Base-by-base conservation (phyloP, 2,888 invertebrate species). In the Acrobasis suavella region DNA sequence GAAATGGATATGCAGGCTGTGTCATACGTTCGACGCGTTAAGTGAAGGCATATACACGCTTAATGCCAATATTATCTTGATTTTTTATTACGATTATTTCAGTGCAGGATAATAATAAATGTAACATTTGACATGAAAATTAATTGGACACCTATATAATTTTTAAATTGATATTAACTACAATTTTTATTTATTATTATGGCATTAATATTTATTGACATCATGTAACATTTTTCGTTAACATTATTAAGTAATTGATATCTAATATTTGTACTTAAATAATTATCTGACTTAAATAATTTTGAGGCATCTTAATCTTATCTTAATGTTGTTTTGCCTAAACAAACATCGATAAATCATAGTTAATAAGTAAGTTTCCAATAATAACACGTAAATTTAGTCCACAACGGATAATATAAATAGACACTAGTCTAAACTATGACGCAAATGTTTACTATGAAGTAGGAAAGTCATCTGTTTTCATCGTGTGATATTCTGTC, bases 321-420 rank as follows among this genome's bases (percentile, higher is more conserved):
- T 58, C 58, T 49, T 58, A 58, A 58, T 58, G 58, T 50, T n/a
- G n/a, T 58, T n/a, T 52, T 17, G 46, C 49, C 50, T 49, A 58
- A 32, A 58, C 15, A 58, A 58, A 37, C 49, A 50, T 10, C n/a
- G 32, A 58, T 32, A 50, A 50, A 1, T 12, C n/a, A 9, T 8
- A 9, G 16, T 7, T 39, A 39, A 3, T 14, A 32, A 7, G 15
- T 22, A 55, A 55, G 38, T 15, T 38, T 38, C 15, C 51, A 17
- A 46, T 46, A 46, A 46, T 46, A 46, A 46, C 46, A 46, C 14
- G 42, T 46, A 46, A 46, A n/a, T 46, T 46, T 1, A n/a, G 14
- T 46, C n/a, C 2, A 14, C 12, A 46, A 1, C 5, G 10, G 7
- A 42, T 39, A 46, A 46, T 46, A 46, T 14, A 46, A 46, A 14